Conservation (phyloP, 2,113 vertebrate species). For the Saccopteryx leptura region DNA sequence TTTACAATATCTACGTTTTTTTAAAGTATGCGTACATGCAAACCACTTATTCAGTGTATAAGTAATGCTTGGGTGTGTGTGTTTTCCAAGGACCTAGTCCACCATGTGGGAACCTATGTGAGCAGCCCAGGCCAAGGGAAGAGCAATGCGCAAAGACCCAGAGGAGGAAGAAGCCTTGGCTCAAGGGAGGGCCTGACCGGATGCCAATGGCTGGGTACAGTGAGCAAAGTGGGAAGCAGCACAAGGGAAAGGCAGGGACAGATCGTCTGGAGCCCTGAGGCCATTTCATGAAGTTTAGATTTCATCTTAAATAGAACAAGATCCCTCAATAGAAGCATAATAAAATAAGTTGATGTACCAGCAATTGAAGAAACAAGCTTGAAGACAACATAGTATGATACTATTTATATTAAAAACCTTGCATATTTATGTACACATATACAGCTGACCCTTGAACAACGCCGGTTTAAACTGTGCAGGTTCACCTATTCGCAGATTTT, state of each 20-base stretch:
- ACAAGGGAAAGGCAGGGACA: neutral
- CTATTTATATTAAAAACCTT: neutral
- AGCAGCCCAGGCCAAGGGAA: neutral
- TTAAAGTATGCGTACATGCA: neutral
- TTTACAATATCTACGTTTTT: neutral
- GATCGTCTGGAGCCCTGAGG: neutral
- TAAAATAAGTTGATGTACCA: neutral
- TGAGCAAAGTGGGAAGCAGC: neutral
- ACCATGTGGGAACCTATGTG: neutral
- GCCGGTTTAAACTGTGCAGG: neutral
- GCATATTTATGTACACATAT: neutral
- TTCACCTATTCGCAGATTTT: neutral
- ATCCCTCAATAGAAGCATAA: neutral
- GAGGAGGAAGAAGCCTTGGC: neutral
- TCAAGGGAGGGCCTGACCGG: neutral
- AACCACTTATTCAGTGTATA: neutral
- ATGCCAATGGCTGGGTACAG: neutral
- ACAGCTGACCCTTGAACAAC: neutral
- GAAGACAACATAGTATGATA: neutral
- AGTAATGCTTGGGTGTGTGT: neutral
- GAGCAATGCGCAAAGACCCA: neutral
- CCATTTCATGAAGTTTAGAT: slow-evolving; percentile 23
- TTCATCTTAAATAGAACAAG: neutral
- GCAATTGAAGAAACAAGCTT: neutral
- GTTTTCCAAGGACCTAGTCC: neutral